These are phyloP conservation scores for Syngnathus rostellatus DNA, from an alignment of 2,797 vertebrate species.

Conservation along the genomic window DNA sequence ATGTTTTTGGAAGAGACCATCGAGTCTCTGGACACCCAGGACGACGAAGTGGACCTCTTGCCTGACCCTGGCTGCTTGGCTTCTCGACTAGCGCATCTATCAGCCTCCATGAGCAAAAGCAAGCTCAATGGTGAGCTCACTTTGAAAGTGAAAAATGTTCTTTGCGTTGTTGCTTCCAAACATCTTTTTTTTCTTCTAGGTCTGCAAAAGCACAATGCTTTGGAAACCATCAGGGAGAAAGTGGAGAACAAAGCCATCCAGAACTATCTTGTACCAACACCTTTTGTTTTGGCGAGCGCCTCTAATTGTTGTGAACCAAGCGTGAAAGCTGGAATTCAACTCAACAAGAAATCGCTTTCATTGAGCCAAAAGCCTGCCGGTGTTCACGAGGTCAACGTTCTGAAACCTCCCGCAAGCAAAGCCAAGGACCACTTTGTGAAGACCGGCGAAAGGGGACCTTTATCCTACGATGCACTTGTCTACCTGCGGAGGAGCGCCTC, in stretches of 20 bases:
- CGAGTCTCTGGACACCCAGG: slow-evolving; percentile 81
- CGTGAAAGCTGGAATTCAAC: slow-evolving; percentile 11
- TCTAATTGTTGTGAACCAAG: slow-evolving; percentile 11
- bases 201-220: slow-evolving; percentile 20
- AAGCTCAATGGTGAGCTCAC: slow-evolving; percentile 51
- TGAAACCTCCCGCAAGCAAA: slow-evolving; percentile 41
- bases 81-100: slow-evolving; percentile 55
- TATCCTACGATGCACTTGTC: slow-evolving; percentile 66
- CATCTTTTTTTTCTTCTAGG: slow-evolving; percentile 31
- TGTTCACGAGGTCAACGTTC: slow-evolving; percentile 38
- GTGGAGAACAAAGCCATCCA: slow-evolving; percentile 31
- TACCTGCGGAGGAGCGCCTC: slow-evolving; percentile 59
- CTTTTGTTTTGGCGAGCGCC: slow-evolving; percentile 52
- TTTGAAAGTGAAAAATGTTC: too few species aligned
- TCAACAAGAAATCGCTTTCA: slow-evolving; percentile 9
- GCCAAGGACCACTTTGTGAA: slow-evolving; percentile 23
- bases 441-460: slow-evolving; percentile 54
- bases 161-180: background rate
- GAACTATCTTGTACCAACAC: slow-evolving; percentile 62
- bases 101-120: slow-evolving; percentile 48
- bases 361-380: slow-evolving; percentile 15
- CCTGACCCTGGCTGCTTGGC: slow-evolving; percentile 39
- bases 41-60: slow-evolving; percentile 67
- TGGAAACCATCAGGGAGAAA: slow-evolving; percentile 22
- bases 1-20: slow-evolving; percentile 93